Evolutionary conservation across 2,113 vertebrate species (phyloP), one percentile per base, ranked within the genome.

Genomic region (Thunnus thynnus): DNA sequence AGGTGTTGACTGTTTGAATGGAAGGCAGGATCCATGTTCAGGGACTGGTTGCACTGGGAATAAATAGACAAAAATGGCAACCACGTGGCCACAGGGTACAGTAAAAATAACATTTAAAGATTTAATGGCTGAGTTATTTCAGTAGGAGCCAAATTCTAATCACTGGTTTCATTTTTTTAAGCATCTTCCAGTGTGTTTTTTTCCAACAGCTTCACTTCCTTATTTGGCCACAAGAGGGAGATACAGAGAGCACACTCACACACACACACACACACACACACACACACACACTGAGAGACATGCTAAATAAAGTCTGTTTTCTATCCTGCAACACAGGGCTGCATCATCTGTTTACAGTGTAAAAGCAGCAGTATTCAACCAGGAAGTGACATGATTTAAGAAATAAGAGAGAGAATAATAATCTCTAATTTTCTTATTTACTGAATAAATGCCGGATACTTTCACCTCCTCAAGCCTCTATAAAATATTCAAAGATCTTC

Each of bases 211-310:
- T 12, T 13, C 22, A 56, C 1, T 77, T 81, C 52, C 22, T 1
- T n/a, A 18, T 71, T 66, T 3, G 32, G 3, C 81, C 90, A 87
- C 84, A 47, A 12, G 92, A 72, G 87, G 86, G 73, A 16, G 64
- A 47, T 68, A 86, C 58, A 65, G 62, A 77, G 70, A 65, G 27
- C 13, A 36, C 32, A 36, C 32, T 7, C 32, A 36, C 32, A 36
- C 32, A 36, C 32, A 36, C 32, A 36, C 32, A 36, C 32, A 41
- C 36, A 41, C 36, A 41, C 36, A 41, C 36, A 8, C 36, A 41
- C 36, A 8, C 36, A 41, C 8, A 9, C 36, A 41, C 36, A 41
- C 36, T 41, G 10, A 10, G 36, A 41, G 8, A 41, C 36, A 41
- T 41, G 36, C 9, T 41, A 41, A 41, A 41, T 41, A 41, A 41